Evolutionary conservation across 2,888 invertebrate species (phyloP).

Genomic region (Macrophya annulata): DNA sequence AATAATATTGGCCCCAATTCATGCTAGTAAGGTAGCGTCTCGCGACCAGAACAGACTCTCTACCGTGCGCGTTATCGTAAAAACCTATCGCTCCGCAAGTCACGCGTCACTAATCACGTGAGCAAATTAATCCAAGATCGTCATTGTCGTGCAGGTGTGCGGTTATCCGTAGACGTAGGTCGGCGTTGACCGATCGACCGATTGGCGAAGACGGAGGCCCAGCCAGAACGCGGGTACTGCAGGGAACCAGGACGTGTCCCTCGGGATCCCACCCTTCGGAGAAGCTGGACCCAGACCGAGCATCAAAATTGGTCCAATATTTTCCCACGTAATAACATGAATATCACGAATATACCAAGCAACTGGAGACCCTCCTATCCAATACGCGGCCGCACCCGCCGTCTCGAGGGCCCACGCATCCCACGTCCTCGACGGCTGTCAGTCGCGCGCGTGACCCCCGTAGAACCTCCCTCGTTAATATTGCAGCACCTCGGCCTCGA

Average conservation of each 20-base stretch:
- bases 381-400: slow-evolving; percentile 59
- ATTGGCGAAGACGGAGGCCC: slow-evolving; percentile 6
- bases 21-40: slow-evolving; percentile 51
- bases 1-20: slow-evolving; percentile 54
- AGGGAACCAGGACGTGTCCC: slow-evolving; percentile 20
- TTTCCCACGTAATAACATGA: slow-evolving; percentile 56
- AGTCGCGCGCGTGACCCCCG: slow-evolving; percentile 59
- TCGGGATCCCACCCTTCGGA: not conserved
- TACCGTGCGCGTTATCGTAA: not conserved
- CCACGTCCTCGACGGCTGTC: slow-evolving; percentile 53
- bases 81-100: not conserved
- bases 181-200: not conserved
- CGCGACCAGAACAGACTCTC: slow-evolving; percentile 47
- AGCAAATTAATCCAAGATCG: not conserved
- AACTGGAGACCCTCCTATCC: slow-evolving; percentile 54
- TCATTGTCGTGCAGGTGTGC: slow-evolving; percentile 14
- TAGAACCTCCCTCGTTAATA: slow-evolving; percentile 61
- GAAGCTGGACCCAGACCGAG: not conserved
- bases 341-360: slow-evolving; percentile 7
- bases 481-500: slow-evolving; percentile 57
- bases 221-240: not conserved
- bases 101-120: not conserved
- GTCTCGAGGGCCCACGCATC: slow-evolving; percentile 38
- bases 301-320: slow-evolving; percentile 60
- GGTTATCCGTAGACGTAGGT: not conserved